Evolutionary conservation across 2,113 vertebrate species (phyloP).

Genomic region (Acinonyx jubatus): DNA sequence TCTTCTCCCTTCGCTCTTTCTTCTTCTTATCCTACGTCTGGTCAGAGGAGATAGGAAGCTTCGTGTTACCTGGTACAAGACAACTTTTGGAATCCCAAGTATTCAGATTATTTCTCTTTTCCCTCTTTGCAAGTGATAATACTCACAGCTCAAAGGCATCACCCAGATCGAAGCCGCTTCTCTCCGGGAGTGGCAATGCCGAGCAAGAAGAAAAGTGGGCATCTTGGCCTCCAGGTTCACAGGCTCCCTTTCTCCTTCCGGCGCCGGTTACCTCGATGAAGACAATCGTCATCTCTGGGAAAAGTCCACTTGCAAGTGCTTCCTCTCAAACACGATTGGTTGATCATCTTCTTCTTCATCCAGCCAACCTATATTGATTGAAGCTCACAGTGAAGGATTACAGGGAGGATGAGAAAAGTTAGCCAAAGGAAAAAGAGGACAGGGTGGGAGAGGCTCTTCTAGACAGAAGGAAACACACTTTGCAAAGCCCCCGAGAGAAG

Average conservation of each 20-base stretch:
- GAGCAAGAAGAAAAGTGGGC: not conserved
- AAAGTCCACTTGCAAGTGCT: too few relatives aligned
- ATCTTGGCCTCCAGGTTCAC: not conserved
- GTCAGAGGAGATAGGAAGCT: conserved; percentile 10
- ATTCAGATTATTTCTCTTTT: conserved; percentile 39
- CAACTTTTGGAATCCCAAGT: conserved; percentile 62
- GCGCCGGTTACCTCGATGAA: not conserved
- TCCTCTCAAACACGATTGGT: not conserved
- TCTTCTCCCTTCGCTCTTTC: not conserved
- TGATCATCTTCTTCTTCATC: not conserved
- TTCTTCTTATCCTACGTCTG: not conserved
- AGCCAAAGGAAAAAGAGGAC: not conserved
- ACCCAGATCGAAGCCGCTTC: not conserved
- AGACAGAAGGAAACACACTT: not conserved
- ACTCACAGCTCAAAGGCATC: not conserved
- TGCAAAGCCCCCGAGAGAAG: not conserved
- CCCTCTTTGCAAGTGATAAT: not conserved
- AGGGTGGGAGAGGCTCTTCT: not conserved
- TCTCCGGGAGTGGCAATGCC: not conserved
- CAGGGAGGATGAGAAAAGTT: not conserved
- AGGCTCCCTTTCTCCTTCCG: not conserved
- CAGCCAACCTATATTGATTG: not conserved
- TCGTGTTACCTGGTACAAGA: conserved; percentile 25
- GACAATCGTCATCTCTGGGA: not conserved
- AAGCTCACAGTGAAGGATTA: not conserved